Conservation (phyloP, 1,140 invertebrate genomes). For the Drepana arcuata region DNA sequence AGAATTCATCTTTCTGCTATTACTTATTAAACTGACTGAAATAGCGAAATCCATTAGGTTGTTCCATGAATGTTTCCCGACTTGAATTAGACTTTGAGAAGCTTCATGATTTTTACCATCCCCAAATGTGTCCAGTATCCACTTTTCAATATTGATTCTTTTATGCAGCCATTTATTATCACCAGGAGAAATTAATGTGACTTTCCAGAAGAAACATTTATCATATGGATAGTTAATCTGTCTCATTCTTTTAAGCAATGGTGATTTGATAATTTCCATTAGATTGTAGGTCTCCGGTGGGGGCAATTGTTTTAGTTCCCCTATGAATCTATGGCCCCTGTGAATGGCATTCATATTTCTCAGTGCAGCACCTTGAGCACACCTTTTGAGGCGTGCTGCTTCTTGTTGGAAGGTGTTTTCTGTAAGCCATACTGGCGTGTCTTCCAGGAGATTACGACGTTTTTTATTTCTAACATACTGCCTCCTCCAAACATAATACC, state of each 20-base stretch:
- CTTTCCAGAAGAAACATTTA: constrained; percentile 78
- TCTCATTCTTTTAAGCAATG: constrained; percentile 60
- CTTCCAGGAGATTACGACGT: constrained; percentile 70
- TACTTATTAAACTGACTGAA: constrained; percentile 43
- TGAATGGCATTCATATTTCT: constrained; percentile 72
- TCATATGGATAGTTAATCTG: constrained; percentile 65
- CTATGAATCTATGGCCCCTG: constrained; percentile 49
- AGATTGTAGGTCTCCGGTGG: constrained; percentile 56
- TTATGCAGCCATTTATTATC: constrained; percentile 43
- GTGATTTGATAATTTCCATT: constrained; percentile 62
- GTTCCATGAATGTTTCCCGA: constrained; percentile 62
- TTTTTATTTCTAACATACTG: constrained; percentile 68
- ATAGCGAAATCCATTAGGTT: constrained; percentile 61
- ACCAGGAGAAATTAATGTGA: constrained; percentile 75
- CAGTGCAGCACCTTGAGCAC: constrained; percentile 69
- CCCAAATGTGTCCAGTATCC: constrained; percentile 49
- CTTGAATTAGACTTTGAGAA: constrained; percentile 45
- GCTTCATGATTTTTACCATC: constrained; percentile 33
- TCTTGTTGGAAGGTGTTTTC: constrained; percentile 64
- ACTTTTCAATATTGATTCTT: constrained; percentile 46
- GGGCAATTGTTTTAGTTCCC: constrained; percentile 45
- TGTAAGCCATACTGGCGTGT: constrained; percentile 76
- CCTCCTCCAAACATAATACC: constrained; percentile 47
- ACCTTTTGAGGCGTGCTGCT: constrained; percentile 63
- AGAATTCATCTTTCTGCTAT: constrained; percentile 27